Evolutionary conservation across 2,113 vertebrate species (phyloP), one percentile per base, ranked within the genome.

Genomic region (Phalacrocorax carbo): DNA sequence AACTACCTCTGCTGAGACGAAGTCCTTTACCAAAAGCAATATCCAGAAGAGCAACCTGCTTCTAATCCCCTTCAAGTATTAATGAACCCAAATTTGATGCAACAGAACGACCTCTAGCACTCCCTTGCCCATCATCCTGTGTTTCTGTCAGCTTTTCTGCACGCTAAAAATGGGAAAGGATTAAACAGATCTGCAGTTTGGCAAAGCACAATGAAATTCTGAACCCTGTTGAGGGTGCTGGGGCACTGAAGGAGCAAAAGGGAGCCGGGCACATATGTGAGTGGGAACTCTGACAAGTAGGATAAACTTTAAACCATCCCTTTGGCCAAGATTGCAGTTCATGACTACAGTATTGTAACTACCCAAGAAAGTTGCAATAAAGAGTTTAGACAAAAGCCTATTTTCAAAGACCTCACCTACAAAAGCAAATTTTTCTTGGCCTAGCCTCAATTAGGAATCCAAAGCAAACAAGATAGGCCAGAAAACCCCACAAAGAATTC

Each of bases 11-110:
- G 77, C 88, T 90, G 93, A 95, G 90, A 95, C 85, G 69, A 93
- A 94, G 82, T 91, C 80, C 69, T 89, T 86, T 5, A 88, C 91
- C 92, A 88, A 87, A 79, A 77, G 83, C 87, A 94, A 88, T 79
- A 91, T 79, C 84, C 94, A 97, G 81, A 97, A 95, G 76, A 94
- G 85, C 96, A 96, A 88, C 92, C 93, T 87, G 92, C 52, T 85
- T 71, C 76, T 96, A 96, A 95, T 88, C 92, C 86, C 83, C 70
- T 88, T 76, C 88, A 42, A 88, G 69, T 90, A 76, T 92, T 94
- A 95, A 97, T 91, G 93, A 96, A 96, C 75, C 40, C 84, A 80
- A 90, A 95, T 94, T 77, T 55, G 94, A 96, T 90, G 84, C 89
- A 94, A 60, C 71, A 91, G 94, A 95, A 90, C 90, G 95, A 97